Base-by-base conservation (phyloP, 1,140 invertebrate species). In the Apis florea region DNA sequence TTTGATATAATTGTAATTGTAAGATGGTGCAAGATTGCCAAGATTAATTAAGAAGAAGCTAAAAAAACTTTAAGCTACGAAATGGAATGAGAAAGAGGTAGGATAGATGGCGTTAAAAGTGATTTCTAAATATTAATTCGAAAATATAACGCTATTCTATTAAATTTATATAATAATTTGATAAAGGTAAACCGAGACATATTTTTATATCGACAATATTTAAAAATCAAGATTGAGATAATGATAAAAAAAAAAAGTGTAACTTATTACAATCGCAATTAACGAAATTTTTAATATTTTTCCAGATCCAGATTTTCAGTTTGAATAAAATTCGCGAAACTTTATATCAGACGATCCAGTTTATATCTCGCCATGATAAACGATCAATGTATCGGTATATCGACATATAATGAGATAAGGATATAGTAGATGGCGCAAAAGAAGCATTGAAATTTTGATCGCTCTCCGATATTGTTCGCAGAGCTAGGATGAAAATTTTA, bases 361-460 rank as follows among this genome's bases (percentile, higher is more conserved):
- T n/a, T 24, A 15, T 24, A 61, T 15, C 58, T 61, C 1, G n/a
- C 0, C 31, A 40, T 40, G 31, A 40, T 40, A 6, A 40, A 40
- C 31, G 31, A 40, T 40, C 31, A 5, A 40, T 40, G 4, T 40
- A 40, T 40, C 6, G 31, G 31, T 40, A 6, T 40, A 40, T 40
- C 31, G 31, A 40, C 31, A 40, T 6, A 40, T 40, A 40, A 40
- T 40, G 40, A 21, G 53, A 56, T 77, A 26, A 54, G 49, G 69
- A 72, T 64, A 79, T 40, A 64, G 56, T 64, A 49, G 19, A 6
- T 19, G 0, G 17, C 10, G 19, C 6, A 12, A 59, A 81, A 51
- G 63, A 53, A 53, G 24, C 63, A 75, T 74, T n/a, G 72, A 81
- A 80, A 75, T 68, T 81, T 58, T 17, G 53, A 67, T 80, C 59